Evolutionary conservation across 2,888 invertebrate species (phyloP).

Genomic region (Muschampia plurimacula): DNA sequence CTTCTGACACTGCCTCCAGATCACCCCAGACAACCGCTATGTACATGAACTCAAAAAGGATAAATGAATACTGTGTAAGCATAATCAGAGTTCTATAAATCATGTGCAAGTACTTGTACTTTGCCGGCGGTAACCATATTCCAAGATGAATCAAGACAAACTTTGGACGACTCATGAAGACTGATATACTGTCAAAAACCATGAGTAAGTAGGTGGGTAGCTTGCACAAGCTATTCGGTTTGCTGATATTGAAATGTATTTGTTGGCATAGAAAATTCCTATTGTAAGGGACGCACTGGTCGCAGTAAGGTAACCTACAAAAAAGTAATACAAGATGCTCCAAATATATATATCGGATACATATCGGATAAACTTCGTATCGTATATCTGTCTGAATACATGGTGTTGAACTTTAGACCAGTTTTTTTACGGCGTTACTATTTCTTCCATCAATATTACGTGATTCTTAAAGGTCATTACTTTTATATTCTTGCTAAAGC

Average conservation of each 20-base stretch:
- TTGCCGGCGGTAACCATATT: conserved; percentile 63
- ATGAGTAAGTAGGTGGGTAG: conserved; percentile 33
- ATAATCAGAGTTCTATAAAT: conserved; percentile 60
- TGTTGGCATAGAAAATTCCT: not conserved
- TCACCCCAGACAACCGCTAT: conserved; percentile 70
- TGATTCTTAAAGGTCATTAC: no score
- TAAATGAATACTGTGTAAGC: conserved; percentile 65
- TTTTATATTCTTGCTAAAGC: no score
- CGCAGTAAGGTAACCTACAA: not conserved
- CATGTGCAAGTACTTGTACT: conserved; percentile 50
- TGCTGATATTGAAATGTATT: not conserved
- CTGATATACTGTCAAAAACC: conserved; percentile 52
- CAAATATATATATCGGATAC: not conserved
- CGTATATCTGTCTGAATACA: no score
- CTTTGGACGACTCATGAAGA: conserved; percentile 61
- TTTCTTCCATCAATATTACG: no score
- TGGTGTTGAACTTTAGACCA: no score
- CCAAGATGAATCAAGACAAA: conserved; percentile 62
- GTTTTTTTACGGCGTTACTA: no score
- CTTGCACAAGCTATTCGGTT: not conserved
- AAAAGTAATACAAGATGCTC: not conserved
- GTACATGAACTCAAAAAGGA: conserved; percentile 69
- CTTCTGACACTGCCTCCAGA: conserved; percentile 68
- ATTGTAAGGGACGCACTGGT: not conserved
- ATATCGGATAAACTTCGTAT: no score